phyloP scores from a whole-genome alignment of 2,797 vertebrate species.

The Buphagus erythrorhynchus region DNA sequence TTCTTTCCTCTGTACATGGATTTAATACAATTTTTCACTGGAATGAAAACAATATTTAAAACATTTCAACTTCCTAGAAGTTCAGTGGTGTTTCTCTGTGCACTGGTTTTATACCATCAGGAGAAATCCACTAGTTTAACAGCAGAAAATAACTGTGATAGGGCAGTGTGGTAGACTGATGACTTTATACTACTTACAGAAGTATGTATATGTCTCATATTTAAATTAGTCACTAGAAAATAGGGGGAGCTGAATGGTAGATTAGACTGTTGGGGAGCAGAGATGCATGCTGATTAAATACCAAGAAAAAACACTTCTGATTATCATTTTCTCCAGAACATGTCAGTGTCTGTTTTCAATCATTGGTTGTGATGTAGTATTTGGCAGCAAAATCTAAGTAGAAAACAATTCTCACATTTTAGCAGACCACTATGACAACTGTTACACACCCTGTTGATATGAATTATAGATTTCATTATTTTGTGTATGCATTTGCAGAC shows the following conservation, averaged over 20 bases:
- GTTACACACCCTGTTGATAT: not conserved
- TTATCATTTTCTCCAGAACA: not conserved
- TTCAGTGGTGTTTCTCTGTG: not conserved
- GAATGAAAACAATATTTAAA: not conserved
- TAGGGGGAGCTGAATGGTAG: not conserved
- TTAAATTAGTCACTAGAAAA: not conserved
- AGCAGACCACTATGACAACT: not conserved
- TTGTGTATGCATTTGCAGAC: not conserved
- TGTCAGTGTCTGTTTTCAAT: not conserved
- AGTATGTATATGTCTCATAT: not conserved
- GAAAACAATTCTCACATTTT: not conserved
- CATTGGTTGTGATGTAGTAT: not conserved
- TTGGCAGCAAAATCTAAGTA: not conserved
- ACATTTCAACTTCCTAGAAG: not conserved
- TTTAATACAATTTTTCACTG: not conserved
- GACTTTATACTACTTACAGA: not conserved
- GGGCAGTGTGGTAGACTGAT: not conserved
- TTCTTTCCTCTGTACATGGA: not conserved
- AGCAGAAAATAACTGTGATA: not conserved
- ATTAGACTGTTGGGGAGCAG: not conserved
- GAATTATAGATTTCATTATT: not conserved
- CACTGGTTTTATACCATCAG: not conserved
- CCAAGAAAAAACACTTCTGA: not conserved
- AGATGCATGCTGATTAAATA: not conserved
- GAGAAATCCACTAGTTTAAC: not conserved